phyloP scores from a whole-genome alignment of 2,113 vertebrate species.

The Australoheros scitulus region DNA sequence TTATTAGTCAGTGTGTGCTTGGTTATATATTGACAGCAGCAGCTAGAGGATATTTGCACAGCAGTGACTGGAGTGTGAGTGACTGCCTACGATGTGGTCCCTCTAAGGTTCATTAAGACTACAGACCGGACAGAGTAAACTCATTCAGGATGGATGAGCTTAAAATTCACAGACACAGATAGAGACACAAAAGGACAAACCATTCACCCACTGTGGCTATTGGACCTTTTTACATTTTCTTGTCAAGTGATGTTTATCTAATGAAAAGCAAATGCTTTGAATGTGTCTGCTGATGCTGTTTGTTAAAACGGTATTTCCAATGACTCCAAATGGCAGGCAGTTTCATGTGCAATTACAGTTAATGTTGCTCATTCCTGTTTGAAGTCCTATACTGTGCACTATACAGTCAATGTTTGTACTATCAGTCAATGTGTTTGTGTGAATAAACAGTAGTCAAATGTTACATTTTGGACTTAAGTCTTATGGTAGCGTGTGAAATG shows the following conservation, averaged over 20 bases:
- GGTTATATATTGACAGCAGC: conserved; percentile 33
- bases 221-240: conserved; percentile 33
- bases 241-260: conserved; percentile 40
- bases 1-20: conserved; percentile 39
- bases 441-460: neutral
- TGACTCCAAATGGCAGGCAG: conserved; percentile 16
- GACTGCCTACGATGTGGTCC: conserved; percentile 41
- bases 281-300: conserved; percentile 22
- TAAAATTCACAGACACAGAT: conserved; percentile 1
- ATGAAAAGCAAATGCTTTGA: conserved; percentile 56
- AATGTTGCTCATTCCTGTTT: neutral
- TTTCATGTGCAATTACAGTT: conserved; percentile 5
- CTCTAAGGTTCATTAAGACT: conserved; percentile 69
- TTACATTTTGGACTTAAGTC: no score
- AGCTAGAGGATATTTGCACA: conserved; percentile 57
- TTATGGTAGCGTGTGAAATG: neutral
- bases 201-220: conserved; percentile 16
- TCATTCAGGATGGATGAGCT: conserved; percentile 67
- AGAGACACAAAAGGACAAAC: conserved; percentile 21
- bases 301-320: conserved; percentile 19
- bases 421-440: neutral
- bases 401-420: neutral
- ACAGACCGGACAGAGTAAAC: conserved; percentile 60
- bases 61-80: conserved; percentile 46
- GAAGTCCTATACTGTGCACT: neutral